Conservation (phyloP, 2,113 vertebrate genomes). For the Collichthys lucidus region DNA sequence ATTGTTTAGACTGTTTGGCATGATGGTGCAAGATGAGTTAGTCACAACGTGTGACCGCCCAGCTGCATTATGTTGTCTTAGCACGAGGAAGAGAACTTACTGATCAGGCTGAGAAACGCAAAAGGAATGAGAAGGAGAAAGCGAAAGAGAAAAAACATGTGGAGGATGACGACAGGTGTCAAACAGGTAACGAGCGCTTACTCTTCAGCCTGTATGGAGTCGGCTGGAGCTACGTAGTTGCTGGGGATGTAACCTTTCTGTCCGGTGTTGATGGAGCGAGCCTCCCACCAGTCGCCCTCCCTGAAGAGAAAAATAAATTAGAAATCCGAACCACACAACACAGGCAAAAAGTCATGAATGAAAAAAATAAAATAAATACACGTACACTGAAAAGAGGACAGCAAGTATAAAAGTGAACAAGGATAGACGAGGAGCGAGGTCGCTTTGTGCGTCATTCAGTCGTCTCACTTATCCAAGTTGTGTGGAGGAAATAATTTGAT, state of each 20-base stretch:
- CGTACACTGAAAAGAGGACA: not conserved
- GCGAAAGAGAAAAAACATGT: not conserved
- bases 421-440: not conserved
- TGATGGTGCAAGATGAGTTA: conserved; percentile 4
- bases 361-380: conserved; percentile 20
- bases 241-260: conserved; percentile 99
- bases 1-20: conserved; percentile 38
- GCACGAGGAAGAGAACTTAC: conserved; percentile 14
- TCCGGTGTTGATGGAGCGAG: conserved; percentile 96
- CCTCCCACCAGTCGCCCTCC: conserved; percentile 96
- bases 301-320: conserved; percentile 43
- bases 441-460: not conserved
- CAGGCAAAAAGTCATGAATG: not conserved
- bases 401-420: not conserved
- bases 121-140: not conserved
- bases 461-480: not conserved
- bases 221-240: conserved; percentile 98
- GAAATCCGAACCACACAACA: conserved; percentile 1
- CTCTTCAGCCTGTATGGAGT: conserved; percentile 99
- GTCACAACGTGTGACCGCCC: conserved; percentile 13
- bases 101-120: not conserved
- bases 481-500: not conserved
- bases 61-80: conserved; percentile 2
- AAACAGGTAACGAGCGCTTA: conserved; percentile 77
- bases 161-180: not conserved